Base-by-base conservation (phyloP, 2,888 invertebrate species). In the Orchesellides sinensis region DNA sequence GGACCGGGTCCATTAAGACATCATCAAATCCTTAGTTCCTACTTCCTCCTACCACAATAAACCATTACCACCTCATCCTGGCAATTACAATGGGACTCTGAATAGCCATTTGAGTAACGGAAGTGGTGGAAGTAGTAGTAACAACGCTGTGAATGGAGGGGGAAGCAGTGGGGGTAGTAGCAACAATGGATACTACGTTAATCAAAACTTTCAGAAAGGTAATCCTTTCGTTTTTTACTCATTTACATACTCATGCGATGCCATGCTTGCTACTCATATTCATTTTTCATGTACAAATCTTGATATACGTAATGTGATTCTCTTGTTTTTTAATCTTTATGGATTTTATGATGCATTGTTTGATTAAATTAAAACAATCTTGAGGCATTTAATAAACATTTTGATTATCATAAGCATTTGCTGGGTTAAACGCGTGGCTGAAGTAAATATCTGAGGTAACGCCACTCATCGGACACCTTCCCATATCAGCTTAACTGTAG, bases 161-260 rank as follows among this genome's bases (percentile, higher is more conserved):
- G 68, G 80, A 54, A 69, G 77, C 59, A 79, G 85, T 69, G 78
- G 56, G 25, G 80, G 75, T 73, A 78, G 82, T 23, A 84, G 74
- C 47, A 84, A 73, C 59, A 74, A 73, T 69, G 84, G 83, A 52
- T 87, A 83, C 74, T 87, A 87, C 77, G 87, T 86, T 52, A 87
- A 87, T 49, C 86, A 87, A 66, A 80, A 74, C 66, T 87, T 87
- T 78, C 86, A 86, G 45, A 87, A 86, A 84, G 87, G 86, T 86
- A 69, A 77, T n/a, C n/a, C n/a, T 52, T 1, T 21, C 10, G n/a
- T 10, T 52, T 21, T 17, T 52, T 19, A 17, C 17, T 52, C 21
- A 17, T 52, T 52, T 52, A n/a, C n/a, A n/a, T n/a, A n/a, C n/a
- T n/a, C n/a, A n/a, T n/a, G n/a, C n/a, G n/a, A n/a, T n/a, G n/a